A percentile compares a stretch with the other conserved stretches of the same genome.
Evolutionary conservation across 2,113 vertebrate genomes (phyloP).

Genomic region (Dunckerocampus dactyliophorus): DNA sequence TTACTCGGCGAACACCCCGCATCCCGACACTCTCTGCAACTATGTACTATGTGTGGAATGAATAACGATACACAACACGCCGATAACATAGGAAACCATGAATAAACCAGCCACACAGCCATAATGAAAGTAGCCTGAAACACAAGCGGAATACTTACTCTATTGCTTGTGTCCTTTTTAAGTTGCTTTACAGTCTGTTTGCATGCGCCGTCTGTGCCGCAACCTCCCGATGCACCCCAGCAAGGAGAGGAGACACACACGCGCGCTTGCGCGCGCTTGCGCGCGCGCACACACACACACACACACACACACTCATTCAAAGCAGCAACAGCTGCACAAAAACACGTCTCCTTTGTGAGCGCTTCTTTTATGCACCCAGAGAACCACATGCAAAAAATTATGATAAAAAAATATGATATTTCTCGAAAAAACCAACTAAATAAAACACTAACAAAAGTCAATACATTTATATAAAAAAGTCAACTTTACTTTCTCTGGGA

Average conservation of each 20-base stretch:
- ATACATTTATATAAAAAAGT: no score
- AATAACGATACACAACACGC: neutral
- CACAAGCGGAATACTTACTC: neutral
- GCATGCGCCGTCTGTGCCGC: neutral
- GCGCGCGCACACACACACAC: slow-evolving; percentile 18
- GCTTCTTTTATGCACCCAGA: neutral
- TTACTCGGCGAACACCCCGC: neutral
- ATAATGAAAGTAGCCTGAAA: no score
- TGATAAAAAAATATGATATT: neutral
- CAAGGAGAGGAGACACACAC: slow-evolving; percentile 24
- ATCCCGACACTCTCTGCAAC: neutral
- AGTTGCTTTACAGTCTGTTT: slow-evolving; percentile 1
- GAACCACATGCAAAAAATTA: neutral
- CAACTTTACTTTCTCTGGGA: no score
- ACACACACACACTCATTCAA: slow-evolving; percentile 11
- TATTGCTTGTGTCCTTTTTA: no score
- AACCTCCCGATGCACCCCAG: slow-evolving; percentile 38
- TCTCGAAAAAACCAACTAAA: no score
- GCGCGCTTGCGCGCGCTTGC: slow-evolving; percentile 15
- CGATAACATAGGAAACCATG: no score
- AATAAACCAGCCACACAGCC: no score
- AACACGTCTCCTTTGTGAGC: neutral
- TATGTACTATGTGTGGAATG: neutral
- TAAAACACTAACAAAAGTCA: no score
- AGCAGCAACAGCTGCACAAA: slow-evolving; percentile 29